Evolutionary conservation across 2,113 vertebrate genomes (phyloP).

Genomic region (Ramphastos sulfuratus): DNA sequence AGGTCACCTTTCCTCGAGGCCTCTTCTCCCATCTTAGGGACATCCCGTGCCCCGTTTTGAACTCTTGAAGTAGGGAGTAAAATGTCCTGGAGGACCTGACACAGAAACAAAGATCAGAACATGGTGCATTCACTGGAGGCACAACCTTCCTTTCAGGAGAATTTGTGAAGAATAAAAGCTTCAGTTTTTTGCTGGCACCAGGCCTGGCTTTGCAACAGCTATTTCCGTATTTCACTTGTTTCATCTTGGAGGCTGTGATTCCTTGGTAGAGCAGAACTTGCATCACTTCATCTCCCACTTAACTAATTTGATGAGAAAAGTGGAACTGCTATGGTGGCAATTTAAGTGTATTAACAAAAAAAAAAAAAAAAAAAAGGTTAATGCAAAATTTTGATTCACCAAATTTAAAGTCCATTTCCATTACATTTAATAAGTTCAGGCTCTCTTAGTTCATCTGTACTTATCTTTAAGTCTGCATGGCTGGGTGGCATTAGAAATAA

Average conservation of each 20-base stretch:
- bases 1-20: background rate
- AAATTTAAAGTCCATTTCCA: conserved; percentile 65
- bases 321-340: conserved; percentile 9
- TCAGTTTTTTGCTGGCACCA: background rate
- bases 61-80: accelerated
- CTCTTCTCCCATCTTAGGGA: background rate
- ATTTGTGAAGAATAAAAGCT: background rate
- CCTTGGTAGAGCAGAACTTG: background rate
- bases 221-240: background rate
- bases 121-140: background rate
- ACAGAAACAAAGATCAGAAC: background rate
- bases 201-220: background rate
- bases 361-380: background rate
- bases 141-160: background rate
- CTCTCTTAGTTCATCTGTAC: conserved; percentile 57
- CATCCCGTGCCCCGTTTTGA: background rate
- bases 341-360: conserved; percentile 28
- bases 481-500: conserved; percentile 62
- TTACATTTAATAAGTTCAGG: conserved; percentile 62
- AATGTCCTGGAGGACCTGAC: background rate
- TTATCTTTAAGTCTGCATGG: conserved; percentile 66
- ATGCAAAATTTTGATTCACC: conserved; percentile 58
- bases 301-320: conserved; percentile 57
- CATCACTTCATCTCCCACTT: conserved; percentile 44
- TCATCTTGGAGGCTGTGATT: background rate